phyloP scores from a whole-genome alignment of 2,113 vertebrate genomes.

The Pardalotus punctatus region DNA sequence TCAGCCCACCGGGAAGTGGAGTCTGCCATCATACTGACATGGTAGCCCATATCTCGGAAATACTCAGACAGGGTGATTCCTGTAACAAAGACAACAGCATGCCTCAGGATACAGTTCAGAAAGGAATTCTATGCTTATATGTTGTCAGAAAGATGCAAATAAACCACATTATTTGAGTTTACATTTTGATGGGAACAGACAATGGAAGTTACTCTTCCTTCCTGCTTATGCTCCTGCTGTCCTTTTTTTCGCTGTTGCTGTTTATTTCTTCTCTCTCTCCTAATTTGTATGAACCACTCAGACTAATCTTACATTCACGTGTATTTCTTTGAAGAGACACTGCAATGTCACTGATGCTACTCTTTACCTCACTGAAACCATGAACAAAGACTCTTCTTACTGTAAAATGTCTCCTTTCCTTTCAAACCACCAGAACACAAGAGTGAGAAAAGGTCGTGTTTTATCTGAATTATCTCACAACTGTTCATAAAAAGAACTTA shows the following conservation, averaged over 20 bases:
- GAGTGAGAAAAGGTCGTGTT: neutral
- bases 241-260: neutral
- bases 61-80: constrained; percentile 97
- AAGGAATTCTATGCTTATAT: neutral
- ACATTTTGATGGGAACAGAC: neutral
- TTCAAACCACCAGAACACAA: neutral
- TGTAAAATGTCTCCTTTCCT: neutral
- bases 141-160: neutral
- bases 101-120: neutral
- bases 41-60: constrained; percentile 98
- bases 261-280: neutral
- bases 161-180: neutral
- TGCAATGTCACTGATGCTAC: neutral
- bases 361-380: neutral
- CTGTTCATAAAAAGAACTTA: neutral
- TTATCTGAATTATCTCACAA: neutral
- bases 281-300: neutral
- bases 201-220: neutral
- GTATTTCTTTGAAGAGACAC: neutral
- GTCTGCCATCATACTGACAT: constrained; percentile 99
- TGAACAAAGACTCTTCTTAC: neutral
- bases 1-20: constrained; percentile 98
- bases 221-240: neutral
- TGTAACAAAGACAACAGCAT: constrained; percentile 7
- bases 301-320: neutral